A percentile compares a stretch with the other conserved stretches of the same genome.
These are phyloP conservation scores for Celastrina argiolus DNA, from an alignment of 2,888 invertebrate species.

Conservation along the genomic window DNA sequence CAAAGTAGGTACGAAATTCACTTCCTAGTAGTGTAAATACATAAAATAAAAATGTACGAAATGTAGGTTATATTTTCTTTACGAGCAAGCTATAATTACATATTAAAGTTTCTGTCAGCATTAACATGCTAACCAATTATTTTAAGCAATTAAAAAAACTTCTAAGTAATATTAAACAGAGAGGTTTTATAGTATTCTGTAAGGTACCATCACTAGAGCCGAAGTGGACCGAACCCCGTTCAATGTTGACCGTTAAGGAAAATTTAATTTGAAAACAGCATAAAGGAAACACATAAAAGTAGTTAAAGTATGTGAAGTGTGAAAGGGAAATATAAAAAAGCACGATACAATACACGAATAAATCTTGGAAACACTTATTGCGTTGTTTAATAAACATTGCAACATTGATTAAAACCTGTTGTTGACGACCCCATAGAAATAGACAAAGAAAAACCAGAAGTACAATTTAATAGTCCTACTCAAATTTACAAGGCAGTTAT, in stretches of 20 bases:
- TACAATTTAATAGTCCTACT: slow-evolving; percentile 64
- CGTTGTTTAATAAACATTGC: slow-evolving; percentile 76
- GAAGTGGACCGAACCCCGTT: slow-evolving; percentile 12
- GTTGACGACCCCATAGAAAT: slow-evolving; percentile 39
- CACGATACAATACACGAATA: slow-evolving; percentile 33
- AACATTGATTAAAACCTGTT: slow-evolving; percentile 60
- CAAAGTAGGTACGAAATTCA: no score
- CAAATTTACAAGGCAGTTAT: slow-evolving; percentile 52
- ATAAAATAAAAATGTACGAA: no score
- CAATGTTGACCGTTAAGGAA: slow-evolving; percentile 27
- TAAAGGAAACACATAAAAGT: slow-evolving; percentile 34
- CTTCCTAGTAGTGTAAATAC: no score
- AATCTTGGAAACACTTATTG: slow-evolving; percentile 58
- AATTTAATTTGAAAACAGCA: slow-evolving; percentile 34
- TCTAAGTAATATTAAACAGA: background rate
- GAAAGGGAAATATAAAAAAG: slow-evolving; percentile 33
- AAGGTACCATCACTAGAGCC: slow-evolving; percentile 1
- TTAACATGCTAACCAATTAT: no score
- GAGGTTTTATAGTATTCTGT: background rate
- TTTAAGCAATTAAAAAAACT: no score
- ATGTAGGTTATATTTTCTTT: no score
- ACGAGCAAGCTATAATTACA: no score
- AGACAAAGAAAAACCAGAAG: slow-evolving; percentile 59
- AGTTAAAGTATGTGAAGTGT: slow-evolving; percentile 32
- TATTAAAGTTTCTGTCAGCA: no score